Percentiles rank a stretch among this genome's conserved stretches.
Evolutionary conservation across 2,113 vertebrate species (phyloP).

Genomic region (Dinomys branickii): DNA sequence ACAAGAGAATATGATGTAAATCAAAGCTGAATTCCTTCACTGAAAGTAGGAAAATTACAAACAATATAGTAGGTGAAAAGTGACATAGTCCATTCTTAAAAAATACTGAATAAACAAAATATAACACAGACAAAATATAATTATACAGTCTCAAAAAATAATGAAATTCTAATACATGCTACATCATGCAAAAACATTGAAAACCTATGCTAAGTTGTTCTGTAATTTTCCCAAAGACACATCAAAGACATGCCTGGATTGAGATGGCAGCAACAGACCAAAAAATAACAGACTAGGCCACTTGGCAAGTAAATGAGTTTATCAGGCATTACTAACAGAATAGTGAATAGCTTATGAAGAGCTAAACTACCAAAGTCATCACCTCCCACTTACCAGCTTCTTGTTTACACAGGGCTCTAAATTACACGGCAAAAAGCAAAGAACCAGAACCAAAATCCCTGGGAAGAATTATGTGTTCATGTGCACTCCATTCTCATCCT

Average conservation of each 20-base stretch:
- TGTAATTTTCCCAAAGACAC: background rate
- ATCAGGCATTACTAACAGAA: background rate
- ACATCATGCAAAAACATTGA: background rate
- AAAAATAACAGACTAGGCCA: background rate
- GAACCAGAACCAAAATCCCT: background rate
- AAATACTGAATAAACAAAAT: background rate
- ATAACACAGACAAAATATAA: background rate
- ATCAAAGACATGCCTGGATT: background rate
- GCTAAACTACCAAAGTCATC: background rate
- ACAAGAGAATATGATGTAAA: background rate
- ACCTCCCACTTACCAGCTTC: background rate
- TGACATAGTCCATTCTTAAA: background rate
- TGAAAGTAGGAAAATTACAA: constrained; percentile 1
- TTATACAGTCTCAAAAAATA: background rate
- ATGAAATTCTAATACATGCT: background rate
- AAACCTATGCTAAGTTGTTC: background rate
- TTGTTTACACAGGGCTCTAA: background rate
- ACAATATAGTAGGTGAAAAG: background rate
- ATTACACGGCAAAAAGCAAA: background rate
- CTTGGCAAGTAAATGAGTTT: background rate
- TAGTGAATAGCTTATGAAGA: background rate
- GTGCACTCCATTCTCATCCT: background rate
- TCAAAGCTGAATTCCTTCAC: background rate
- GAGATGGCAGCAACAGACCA: background rate
- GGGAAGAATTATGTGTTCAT: background rate